Conservation (phyloP, 2,113 vertebrate genomes). For the Gavia stellata region DNA sequence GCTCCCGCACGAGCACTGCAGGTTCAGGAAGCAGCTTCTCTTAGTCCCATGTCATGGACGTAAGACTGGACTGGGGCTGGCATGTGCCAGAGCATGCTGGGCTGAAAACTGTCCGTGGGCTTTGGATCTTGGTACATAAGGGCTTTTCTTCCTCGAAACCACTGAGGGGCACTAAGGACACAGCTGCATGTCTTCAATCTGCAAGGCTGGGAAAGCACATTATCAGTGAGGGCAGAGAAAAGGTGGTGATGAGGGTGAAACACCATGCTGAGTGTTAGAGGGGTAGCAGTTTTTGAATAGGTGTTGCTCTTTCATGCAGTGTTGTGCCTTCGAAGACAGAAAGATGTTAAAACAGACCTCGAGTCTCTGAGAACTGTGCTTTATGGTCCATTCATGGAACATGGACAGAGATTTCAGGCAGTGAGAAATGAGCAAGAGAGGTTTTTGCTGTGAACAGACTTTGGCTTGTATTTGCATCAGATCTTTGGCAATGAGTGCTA, state of each 20-base stretch:
- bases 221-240: neutral
- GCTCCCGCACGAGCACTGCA: neutral
- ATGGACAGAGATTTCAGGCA: neutral
- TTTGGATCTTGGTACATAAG: neutral
- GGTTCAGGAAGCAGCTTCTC: neutral
- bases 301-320: neutral
- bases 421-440: neutral
- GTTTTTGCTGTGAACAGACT: neutral
- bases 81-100: neutral
- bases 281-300: neutral
- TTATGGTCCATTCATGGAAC: neutral
- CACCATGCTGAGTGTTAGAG: neutral
- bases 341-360: neutral
- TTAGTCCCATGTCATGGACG: fast-evolving
- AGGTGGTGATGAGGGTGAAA: neutral
- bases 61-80: neutral
- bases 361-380: neutral
- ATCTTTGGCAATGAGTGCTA: neutral
- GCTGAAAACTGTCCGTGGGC: neutral
- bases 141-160: neutral
- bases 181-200: neutral
- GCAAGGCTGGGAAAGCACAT: neutral
- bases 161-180: neutral
- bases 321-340: neutral
- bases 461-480: neutral